Conservation (phyloP, 2,888 invertebrate species). For the Drosophila macrothrix region DNA sequence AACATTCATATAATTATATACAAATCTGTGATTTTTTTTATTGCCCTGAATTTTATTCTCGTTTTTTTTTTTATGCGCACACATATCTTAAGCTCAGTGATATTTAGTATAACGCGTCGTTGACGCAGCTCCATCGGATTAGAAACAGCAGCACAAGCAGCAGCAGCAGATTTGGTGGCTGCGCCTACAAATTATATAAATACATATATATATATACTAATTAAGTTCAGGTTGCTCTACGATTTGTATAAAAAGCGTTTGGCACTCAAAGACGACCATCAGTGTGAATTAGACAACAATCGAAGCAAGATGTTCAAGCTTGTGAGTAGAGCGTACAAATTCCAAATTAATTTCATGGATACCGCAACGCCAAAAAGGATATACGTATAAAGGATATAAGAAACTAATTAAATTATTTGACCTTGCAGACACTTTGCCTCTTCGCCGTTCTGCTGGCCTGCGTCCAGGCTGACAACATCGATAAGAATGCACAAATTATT, state of each 20-base stretch:
- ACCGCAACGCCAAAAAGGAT: background rate
- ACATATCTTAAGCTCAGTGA: slow-evolving; percentile 54
- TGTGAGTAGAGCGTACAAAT: slow-evolving; percentile 64
- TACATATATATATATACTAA: background rate
- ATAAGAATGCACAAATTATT: slow-evolving; percentile 75
- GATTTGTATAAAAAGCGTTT: slow-evolving; percentile 74
- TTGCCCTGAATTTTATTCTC: slow-evolving; percentile 53
- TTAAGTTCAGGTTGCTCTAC: slow-evolving; percentile 32
- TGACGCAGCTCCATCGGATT: slow-evolving; percentile 51
- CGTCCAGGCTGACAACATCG: slow-evolving; percentile 76
- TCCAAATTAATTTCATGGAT: background rate
- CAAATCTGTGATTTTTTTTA: slow-evolving; percentile 12
- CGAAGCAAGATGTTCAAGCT: slow-evolving; percentile 81
- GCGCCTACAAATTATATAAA: slow-evolving; percentile 25
- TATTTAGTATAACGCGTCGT: slow-evolving; percentile 54
- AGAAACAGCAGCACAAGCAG: slow-evolving; percentile 48
- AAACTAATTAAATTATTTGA: background rate
- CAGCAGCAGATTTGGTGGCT: slow-evolving; percentile 24
- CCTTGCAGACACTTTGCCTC: slow-evolving; percentile 65
- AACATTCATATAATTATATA: slow-evolving; percentile 1
- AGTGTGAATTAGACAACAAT: slow-evolving; percentile 77
- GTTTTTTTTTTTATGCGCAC: slow-evolving; percentile 41
- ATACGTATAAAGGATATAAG: slow-evolving; percentile 27
- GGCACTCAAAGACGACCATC: slow-evolving; percentile 63
- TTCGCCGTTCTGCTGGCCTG: slow-evolving; percentile 73